Evolutionary conservation across 2,797 vertebrate genomes (phyloP).

Genomic region (Myotis findleyi): DNA sequence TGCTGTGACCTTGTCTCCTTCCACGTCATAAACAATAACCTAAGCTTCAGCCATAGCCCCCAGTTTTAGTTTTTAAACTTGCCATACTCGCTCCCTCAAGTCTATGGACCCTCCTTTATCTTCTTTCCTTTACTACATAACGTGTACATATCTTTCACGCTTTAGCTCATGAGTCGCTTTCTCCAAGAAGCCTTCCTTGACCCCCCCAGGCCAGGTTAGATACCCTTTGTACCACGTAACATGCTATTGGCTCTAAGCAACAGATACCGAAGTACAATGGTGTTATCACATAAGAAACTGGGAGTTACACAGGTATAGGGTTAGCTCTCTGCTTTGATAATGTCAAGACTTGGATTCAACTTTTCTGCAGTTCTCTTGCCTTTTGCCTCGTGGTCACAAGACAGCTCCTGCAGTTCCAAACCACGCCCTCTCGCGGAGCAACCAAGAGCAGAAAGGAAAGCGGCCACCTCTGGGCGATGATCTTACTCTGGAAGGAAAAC

Average conservation of each 20-base stretch:
- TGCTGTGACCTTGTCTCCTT: background rate
- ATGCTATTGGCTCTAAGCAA: background rate
- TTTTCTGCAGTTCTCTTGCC: background rate
- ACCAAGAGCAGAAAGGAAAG: background rate
- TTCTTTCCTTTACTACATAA: background rate
- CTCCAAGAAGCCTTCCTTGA: background rate
- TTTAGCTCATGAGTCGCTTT: background rate
- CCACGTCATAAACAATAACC: background rate
- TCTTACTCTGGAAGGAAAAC: background rate
- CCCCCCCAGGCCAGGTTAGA: background rate
- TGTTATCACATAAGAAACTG: background rate
- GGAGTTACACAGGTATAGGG: background rate
- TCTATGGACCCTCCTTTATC: background rate
- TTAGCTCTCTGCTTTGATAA: background rate
- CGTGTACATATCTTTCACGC: background rate
- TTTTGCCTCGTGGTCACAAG: slow-evolving; percentile 20
- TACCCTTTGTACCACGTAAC: background rate
- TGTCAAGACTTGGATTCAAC: background rate
- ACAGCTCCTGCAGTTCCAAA: background rate
- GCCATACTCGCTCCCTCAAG: background rate
- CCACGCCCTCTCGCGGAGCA: background rate
- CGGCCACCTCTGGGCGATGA: background rate
- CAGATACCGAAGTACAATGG: background rate
- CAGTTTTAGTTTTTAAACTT: slow-evolving; percentile 14
- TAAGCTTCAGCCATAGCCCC: background rate